phyloP scores from a whole-genome alignment of 2,797 vertebrate species.

The Podarcis lilfordi region DNA sequence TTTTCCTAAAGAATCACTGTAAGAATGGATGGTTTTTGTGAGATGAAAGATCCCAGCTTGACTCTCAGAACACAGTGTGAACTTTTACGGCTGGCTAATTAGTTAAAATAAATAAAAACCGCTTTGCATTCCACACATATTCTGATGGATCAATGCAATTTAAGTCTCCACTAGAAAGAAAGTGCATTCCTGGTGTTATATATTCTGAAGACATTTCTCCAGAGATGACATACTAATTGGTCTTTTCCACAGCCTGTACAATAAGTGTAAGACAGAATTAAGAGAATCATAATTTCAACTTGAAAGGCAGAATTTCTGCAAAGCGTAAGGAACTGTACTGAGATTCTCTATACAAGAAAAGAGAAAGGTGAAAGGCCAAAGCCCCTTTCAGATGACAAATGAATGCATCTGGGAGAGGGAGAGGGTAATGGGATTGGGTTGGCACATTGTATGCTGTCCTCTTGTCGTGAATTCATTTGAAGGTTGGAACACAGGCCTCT shows the following conservation, averaged over 20 bases:
- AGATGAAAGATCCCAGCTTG: constrained; percentile 41
- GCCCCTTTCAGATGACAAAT: neutral
- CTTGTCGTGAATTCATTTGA: neutral
- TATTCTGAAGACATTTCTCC: neutral
- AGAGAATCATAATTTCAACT: neutral
- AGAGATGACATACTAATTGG: neutral
- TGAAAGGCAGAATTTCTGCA: constrained; percentile 1
- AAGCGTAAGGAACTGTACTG: neutral
- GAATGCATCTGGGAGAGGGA: neutral
- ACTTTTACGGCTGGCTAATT: constrained; percentile 56
- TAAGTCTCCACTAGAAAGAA: constrained; percentile 20
- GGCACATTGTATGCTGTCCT: neutral
- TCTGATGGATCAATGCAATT: constrained; percentile 36
- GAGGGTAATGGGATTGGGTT: neutral
- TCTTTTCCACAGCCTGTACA: neutral
- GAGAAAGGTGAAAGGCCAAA: neutral
- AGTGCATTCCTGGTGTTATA: constrained; percentile 26
- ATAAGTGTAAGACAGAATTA: rapidly evolving
- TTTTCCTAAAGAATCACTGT: constrained; percentile 42
- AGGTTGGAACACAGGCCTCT: neutral
- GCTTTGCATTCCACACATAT: constrained; percentile 4
- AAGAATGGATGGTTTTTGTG: constrained; percentile 5
- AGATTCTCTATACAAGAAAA: neutral
- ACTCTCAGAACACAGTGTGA: constrained; percentile 50
- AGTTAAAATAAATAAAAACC: constrained; percentile 18